Conservation (phyloP, 2,113 vertebrate genomes). For the Mirza zaza region DNA sequence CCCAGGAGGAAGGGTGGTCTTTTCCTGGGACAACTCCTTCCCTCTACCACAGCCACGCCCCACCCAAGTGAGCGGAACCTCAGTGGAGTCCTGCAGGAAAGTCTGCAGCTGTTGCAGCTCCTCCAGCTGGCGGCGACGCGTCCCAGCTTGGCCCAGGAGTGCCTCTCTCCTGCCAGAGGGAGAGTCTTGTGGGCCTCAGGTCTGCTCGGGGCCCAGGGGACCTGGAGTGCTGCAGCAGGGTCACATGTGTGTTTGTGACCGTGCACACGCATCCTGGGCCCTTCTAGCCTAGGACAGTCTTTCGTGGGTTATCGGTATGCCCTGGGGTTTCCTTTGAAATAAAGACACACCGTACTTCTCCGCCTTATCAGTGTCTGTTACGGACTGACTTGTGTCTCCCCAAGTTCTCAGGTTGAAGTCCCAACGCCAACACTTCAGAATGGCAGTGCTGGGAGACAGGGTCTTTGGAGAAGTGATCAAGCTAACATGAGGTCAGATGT, state of each 20-base stretch:
- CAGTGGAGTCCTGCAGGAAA: conserved; percentile 88
- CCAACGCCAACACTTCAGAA: background rate
- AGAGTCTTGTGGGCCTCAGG: background rate
- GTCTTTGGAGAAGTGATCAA: background rate
- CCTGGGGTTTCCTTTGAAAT: background rate
- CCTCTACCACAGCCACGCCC: background rate
- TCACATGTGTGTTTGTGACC: rapidly evolving
- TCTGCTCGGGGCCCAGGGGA: background rate
- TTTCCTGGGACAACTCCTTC: background rate
- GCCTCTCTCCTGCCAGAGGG: conserved; percentile 83
- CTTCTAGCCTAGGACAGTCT: background rate
- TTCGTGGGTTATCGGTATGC: background rate
- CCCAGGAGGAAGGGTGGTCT: background rate
- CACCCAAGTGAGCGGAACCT: conserved; percentile 82
- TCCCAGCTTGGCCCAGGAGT: conserved; percentile 84
- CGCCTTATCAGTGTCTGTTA: background rate
- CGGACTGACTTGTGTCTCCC: background rate
- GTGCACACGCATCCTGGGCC: too few relatives aligned
- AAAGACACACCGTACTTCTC: too few relatives aligned
- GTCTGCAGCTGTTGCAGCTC: conserved; percentile 87
- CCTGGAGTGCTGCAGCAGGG: background rate
- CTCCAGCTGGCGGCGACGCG: conserved; percentile 83
- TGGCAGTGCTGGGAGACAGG: background rate
- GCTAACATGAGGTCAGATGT: background rate
- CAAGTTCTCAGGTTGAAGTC: background rate